Conservation (phyloP, 2,113 vertebrate genomes). For the Chionomys nivalis region DNA sequence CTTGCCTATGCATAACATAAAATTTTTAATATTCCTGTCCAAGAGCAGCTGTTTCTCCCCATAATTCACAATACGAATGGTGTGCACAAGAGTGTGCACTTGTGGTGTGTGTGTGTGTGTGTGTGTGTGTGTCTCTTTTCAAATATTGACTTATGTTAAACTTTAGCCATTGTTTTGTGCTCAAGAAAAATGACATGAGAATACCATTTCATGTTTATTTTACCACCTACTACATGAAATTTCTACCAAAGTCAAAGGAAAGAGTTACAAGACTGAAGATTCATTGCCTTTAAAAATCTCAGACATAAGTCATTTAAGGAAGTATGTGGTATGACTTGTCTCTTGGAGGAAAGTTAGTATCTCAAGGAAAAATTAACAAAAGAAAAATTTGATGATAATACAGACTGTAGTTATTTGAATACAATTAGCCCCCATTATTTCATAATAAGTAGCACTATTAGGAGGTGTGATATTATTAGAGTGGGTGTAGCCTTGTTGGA, state of each 20-base stretch:
- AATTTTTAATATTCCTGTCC: not conserved
- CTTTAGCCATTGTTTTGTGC: not conserved
- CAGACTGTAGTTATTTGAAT: not conserved
- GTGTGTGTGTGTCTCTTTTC: not conserved
- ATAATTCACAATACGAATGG: not conserved
- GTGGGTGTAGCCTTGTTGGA: no score
- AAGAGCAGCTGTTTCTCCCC: not conserved
- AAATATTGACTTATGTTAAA: not conserved
- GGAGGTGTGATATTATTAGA: no score
- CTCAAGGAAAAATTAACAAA: slow-evolving; percentile 1
- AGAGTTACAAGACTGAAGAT: not conserved
- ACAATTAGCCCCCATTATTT: no score
- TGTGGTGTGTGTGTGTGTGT: not conserved
- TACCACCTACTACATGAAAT: not conserved
- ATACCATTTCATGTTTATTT: not conserved
- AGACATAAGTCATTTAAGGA: not conserved
- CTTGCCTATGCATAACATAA: not conserved
- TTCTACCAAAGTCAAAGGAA: not conserved
- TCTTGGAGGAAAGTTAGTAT: not conserved
- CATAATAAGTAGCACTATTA: no score
- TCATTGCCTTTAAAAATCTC: not conserved
- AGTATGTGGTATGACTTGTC: not conserved
- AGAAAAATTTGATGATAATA: not conserved
- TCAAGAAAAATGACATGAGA: not conserved
- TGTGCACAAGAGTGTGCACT: not conserved